Percentiles rank a stretch among this genome's conserved stretches.
These are phyloP conservation scores for Choloepus hoffmanni DNA, from an alignment of 2,113 vertebrate genomes.

Conservation along the genomic window DNA sequence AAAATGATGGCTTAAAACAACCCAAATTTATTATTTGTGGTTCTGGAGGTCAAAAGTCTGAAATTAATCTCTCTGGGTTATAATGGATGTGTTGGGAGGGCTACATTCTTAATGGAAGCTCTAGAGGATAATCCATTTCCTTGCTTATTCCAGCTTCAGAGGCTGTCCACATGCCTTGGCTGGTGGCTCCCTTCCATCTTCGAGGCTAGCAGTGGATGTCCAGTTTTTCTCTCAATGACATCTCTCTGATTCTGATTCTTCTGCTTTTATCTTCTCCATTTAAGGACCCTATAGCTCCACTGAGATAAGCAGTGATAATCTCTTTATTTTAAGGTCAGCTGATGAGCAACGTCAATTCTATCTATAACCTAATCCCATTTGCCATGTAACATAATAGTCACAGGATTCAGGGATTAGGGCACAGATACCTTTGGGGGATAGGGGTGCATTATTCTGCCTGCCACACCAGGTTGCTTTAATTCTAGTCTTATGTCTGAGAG, in stretches of 20 bases:
- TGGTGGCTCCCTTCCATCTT: background rate
- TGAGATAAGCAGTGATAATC: background rate
- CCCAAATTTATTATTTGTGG: background rate
- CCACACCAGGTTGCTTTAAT: background rate
- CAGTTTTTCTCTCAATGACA: background rate
- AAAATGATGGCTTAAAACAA: background rate
- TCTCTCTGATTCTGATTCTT: background rate
- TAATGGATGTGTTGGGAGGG: background rate
- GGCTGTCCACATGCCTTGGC: background rate
- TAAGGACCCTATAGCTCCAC: background rate
- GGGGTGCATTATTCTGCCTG: background rate
- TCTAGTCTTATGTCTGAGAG: background rate
- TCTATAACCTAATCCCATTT: background rate
- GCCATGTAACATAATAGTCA: background rate
- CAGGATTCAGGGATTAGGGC: background rate
- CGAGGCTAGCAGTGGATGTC: background rate
- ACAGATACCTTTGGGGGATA: background rate
- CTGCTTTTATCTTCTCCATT: background rate
- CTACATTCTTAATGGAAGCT: background rate
- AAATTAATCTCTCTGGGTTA: background rate
- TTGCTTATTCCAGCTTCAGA: background rate
- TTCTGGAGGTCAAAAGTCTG: background rate
- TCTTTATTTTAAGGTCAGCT: background rate
- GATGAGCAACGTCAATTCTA: background rate
- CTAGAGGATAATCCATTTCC: background rate